Percentiles rank a stretch among this genome's conserved stretches.
Conservation (phyloP, 1,140 invertebrate species). For the Drosophila grimshawi region DNA sequence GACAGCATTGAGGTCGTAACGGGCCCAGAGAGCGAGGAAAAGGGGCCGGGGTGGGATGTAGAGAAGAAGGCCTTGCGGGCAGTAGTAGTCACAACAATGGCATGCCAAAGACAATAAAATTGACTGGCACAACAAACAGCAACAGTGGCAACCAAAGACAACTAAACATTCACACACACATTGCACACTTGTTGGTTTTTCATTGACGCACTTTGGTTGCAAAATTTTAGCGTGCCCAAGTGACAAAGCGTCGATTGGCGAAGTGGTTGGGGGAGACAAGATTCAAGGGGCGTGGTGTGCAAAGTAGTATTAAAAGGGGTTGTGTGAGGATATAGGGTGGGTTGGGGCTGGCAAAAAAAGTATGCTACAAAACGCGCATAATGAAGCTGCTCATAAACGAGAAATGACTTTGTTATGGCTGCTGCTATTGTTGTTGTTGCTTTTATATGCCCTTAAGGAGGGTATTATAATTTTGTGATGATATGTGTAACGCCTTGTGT, state of each 20-base stretch:
- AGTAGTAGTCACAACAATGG: slow-evolving; percentile 45
- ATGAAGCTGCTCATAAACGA: slow-evolving; percentile 77
- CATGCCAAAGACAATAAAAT: slow-evolving; percentile 57
- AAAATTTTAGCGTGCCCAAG: slow-evolving; percentile 57
- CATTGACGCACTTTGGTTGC: slow-evolving; percentile 58
- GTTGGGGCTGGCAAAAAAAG: slow-evolving; percentile 51
- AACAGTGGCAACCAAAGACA: slow-evolving; percentile 30
- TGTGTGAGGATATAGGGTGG: not conserved
- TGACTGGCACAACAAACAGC: slow-evolving; percentile 43
- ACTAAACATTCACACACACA: slow-evolving; percentile 28
- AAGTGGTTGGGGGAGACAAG: not conserved
- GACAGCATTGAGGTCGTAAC: slow-evolving; percentile 20
- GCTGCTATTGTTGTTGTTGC: slow-evolving; percentile 8
- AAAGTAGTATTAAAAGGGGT: not conserved
- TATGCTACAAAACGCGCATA: slow-evolving; percentile 75
- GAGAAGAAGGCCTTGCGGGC: not conserved
- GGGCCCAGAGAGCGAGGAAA: not conserved
- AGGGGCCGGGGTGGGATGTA: not conserved
- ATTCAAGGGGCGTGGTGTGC: not conserved
- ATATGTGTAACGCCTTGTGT: too few species aligned
- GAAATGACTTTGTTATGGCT: slow-evolving; percentile 30
- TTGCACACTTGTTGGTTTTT: slow-evolving; percentile 60
- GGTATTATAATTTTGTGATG: not conserved
- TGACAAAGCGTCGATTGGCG: slow-evolving; percentile 25
- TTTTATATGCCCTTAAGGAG: not conserved